Percentiles rank a stretch among this genome's conserved stretches.
Evolutionary conservation across 2,888 invertebrate species (phyloP).

Genomic region (Amblyjoppa proteus): DNA sequence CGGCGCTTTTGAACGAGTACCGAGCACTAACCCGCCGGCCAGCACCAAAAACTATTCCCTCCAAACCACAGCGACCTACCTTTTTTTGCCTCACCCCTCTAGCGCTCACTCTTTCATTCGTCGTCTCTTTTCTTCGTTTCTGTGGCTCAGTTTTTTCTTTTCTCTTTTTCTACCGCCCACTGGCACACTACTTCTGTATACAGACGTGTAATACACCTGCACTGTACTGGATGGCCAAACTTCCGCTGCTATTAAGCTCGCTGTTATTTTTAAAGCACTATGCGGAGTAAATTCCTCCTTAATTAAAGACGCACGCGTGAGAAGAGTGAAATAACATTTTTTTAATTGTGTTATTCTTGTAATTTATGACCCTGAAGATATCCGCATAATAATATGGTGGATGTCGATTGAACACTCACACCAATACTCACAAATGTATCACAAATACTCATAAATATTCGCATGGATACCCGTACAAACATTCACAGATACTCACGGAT

Average conservation of each 20-base stretch:
- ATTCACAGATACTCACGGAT: no score
- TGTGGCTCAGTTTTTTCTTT: neutral
- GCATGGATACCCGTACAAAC: no score
- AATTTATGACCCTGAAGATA: no score
- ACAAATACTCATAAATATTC: no score
- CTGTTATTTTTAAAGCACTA: neutral
- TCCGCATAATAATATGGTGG: no score
- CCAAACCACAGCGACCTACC: constrained; percentile 40
- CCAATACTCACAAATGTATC: no score
- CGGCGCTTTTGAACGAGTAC: constrained; percentile 31
- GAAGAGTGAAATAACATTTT: neutral
- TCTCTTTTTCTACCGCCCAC: neutral
- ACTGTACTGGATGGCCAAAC: neutral
- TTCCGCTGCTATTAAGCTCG: neutral
- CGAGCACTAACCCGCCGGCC: constrained; percentile 44
- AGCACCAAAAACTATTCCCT: constrained; percentile 73
- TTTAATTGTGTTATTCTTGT: no score
- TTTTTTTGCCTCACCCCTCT: constrained; percentile 41
- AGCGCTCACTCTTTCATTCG: constrained; percentile 35
- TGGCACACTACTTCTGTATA: neutral
- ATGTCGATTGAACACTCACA: no score
- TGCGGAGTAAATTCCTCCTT: neutral
- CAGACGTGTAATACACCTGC: neutral
- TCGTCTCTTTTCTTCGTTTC: constrained; percentile 11
- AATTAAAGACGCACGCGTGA: neutral